Conservation (phyloP, 2,888 invertebrate genomes). For the Ligdia adustata region DNA sequence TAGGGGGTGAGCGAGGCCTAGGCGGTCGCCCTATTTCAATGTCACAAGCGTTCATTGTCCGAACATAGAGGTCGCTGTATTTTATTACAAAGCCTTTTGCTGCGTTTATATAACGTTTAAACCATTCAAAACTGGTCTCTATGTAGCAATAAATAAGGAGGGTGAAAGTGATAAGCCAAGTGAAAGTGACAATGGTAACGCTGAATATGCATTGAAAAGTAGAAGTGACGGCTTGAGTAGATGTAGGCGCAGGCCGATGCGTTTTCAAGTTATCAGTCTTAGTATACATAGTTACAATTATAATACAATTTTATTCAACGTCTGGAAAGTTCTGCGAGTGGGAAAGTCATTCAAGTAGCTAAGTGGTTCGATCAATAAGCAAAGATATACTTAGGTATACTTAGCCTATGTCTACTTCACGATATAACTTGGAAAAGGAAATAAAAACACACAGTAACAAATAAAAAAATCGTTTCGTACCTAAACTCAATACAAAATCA, state of each 20-base stretch:
- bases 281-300: slow-evolving; percentile 16
- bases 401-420: too few species aligned
- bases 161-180: slow-evolving; percentile 1
- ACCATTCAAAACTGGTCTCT: slow-evolving; percentile 33
- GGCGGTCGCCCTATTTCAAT: slow-evolving; percentile 64
- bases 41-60: slow-evolving; percentile 79
- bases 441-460: too few species aligned
- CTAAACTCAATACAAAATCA: slow-evolving; percentile 6
- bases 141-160: slow-evolving; percentile 4
- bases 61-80: slow-evolving; percentile 67
- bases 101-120: neutral
- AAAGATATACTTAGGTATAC: too few species aligned
- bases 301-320: too few species aligned
- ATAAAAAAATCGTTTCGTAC: too few species aligned
- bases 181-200: slow-evolving; percentile 28
- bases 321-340: too few species aligned
- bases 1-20: slow-evolving; percentile 63
- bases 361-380: too few species aligned
- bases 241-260: slow-evolving; percentile 42
- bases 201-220: slow-evolving; percentile 51
- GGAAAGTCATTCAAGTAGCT: too few species aligned
- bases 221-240: slow-evolving; percentile 46
- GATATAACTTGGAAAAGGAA: too few species aligned
- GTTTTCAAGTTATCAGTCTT: slow-evolving; percentile 31
- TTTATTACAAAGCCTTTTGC: slow-evolving; percentile 30